These are phyloP conservation scores for Plodia interpunctella DNA, from an alignment of 1,140 invertebrate genomes.

Conservation along the genomic window DNA sequence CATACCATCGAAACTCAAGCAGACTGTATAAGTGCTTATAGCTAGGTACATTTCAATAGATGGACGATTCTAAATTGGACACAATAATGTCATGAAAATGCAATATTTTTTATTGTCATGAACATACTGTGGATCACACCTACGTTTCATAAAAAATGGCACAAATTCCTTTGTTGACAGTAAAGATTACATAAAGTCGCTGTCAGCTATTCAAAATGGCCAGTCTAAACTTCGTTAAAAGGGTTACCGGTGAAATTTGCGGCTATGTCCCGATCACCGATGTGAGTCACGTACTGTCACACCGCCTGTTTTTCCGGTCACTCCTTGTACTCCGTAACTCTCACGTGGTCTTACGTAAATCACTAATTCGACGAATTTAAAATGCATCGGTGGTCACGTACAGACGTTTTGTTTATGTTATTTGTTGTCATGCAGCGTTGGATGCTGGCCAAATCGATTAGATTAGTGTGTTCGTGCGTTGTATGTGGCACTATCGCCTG, in stretches of 20 bases:
- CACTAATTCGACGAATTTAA: slow-evolving; percentile 17
- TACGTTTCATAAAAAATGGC: too few relatives aligned
- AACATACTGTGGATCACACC: too few relatives aligned
- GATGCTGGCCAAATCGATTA: background rate
- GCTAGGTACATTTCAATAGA: too few relatives aligned
- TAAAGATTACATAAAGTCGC: too few relatives aligned
- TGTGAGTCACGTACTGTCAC: slow-evolving; percentile 43
- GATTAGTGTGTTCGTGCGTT: background rate
- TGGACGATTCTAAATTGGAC: too few relatives aligned
- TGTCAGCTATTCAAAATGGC: slow-evolving; percentile 14
- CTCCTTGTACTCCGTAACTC: slow-evolving; percentile 29
- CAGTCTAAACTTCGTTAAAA: slow-evolving; percentile 36
- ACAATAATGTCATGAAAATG: too few relatives aligned
- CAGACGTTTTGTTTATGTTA: background rate
- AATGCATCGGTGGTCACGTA: slow-evolving; percentile 10
- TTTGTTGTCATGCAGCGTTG: slow-evolving; percentile 2
- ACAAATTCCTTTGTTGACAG: too few relatives aligned
- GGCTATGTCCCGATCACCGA: slow-evolving; percentile 20
- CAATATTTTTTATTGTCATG: too few relatives aligned
- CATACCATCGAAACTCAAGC: too few relatives aligned
- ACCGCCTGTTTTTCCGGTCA: slow-evolving; percentile 43
- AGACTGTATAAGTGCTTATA: too few relatives aligned
- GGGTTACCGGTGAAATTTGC: slow-evolving; percentile 31
- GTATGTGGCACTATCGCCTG: background rate
- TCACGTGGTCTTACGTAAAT: slow-evolving; percentile 45